Base-by-base conservation (phyloP, 2,113 vertebrate genomes). In the Gobiocypris rarus region DNA sequence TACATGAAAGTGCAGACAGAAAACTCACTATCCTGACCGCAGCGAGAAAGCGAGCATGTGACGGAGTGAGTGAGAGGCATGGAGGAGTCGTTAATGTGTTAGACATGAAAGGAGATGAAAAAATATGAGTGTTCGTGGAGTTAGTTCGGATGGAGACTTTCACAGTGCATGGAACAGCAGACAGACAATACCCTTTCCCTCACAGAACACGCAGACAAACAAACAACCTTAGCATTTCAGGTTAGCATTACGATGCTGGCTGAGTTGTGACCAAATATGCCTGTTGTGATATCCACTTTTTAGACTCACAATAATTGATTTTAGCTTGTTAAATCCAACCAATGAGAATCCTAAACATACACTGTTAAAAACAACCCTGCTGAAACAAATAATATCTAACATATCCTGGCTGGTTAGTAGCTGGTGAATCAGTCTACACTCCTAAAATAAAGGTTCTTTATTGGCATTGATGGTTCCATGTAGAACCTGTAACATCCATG, bases 31-130 rank as follows among this genome's bases (percentile, higher is more conserved):
- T 41, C 43, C 56, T 45, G 56, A 82, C 48, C n/a, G 15, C 26
- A 26, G 50, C 14, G 9, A 69, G 61, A 79, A 63, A 58, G 59
- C 24, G 28, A 65, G 75, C n/a, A 2, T 24, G 58, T 45, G 75
- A 78, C 56, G 58, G 77, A 67, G 81, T 75, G 79, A 52, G 79
- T 71, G 58, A 84, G 38, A 22, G 13, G 24, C 74, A 86, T 67
- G 82, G 63, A 54, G 81, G 56, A 86, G 87, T 88, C 89, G 89
- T 93, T 92, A 93, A 90, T 91, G 81, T 76, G 90, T 94, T 90
- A 92, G 92, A 91, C 75, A 78, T 88, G 88, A 74, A 83, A 77
- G 59, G 83, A 52, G 82, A 85, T 83, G 88, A 80, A 41, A 67
- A 48, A 48, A 65, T 22, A 43, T 65, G 74, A 69, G 52, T 28